Evolutionary conservation across 2,888 invertebrate species (phyloP), one percentile per base, ranked within the genome.

Genomic region (Strigamia transsilvanica): DNA sequence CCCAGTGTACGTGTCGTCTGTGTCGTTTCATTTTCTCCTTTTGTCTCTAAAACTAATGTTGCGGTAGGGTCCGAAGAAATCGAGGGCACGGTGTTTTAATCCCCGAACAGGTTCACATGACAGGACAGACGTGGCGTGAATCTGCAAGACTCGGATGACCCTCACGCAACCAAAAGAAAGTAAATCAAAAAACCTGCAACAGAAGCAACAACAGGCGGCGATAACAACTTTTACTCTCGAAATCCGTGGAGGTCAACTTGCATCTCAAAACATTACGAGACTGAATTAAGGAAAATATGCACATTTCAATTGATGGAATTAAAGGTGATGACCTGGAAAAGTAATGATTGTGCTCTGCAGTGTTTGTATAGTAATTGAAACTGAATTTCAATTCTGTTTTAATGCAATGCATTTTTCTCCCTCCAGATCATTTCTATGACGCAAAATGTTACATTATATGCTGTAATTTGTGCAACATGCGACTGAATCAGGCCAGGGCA

Each of bases 401-500:
- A 15, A 15, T 61, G 6, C 21, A 51, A 51, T 6, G 51, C 4
- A 51, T n/a, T 51, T 13, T n/a, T n/a, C n/a, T n/a, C 15, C 13
- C 10, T 51, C n/a, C 51, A 51, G 15, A n/a, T 61, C n/a, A 21
- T 61, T 61, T 61, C 23, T 61, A 61, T 61, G 61, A 61, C 23
- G 61, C 21, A 61, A 61, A 61, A 61, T 61, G 61, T 61, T 61
- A 61, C 61, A 61, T 61, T 61, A 61, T 61, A 23, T 61, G 61
- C 21, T 61, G 61, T 61, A 61, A 61, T 61, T 61, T 61, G 61
- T 61, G 61, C 61, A 61, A 61, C 61, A 18, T 61, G 23, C 61
- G 61, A 61, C 61, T 61, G 61, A 61, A 61, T 61, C 61, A 61
- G 61, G 61, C 61, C 61, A 61, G 61, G 61, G 61, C 61, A 61